These are phyloP conservation scores for Carassius auratus DNA, from an alignment of 2,113 vertebrate species.

Conservation along the genomic window DNA sequence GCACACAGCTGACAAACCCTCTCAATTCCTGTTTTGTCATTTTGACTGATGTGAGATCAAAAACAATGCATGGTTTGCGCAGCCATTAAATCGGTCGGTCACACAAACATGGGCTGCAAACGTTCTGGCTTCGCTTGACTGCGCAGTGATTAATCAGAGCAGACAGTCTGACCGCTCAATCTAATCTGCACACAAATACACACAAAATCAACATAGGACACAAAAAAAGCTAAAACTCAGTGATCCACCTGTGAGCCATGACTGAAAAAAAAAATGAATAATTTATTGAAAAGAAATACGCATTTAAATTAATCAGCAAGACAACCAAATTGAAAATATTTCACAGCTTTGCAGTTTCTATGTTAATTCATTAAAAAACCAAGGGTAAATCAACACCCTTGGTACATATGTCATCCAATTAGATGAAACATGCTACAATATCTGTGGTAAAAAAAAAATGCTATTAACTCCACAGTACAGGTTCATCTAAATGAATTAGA, in stretches of 20 bases:
- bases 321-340: background rate
- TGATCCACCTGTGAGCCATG: background rate
- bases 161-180: conserved; percentile 32
- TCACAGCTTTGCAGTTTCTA: background rate
- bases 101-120: conserved; percentile 21
- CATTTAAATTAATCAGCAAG: background rate
- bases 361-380: background rate
- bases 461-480: too few relatives aligned
- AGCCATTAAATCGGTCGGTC: conserved; percentile 20
- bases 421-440: background rate
- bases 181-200: conserved; percentile 21
- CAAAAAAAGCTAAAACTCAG: background rate
- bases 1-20: conserved; percentile 5
- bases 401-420: background rate
- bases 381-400: background rate
- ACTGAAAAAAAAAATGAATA: background rate
- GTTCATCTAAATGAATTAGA: too few relatives aligned
- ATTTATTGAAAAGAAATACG: background rate
- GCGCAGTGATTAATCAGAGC: conserved; percentile 33
- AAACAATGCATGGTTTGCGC: background rate
- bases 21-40: background rate
- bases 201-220: conserved; percentile 19
- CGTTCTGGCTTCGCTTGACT: conserved; percentile 19
- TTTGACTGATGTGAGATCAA: conserved; percentile 26
- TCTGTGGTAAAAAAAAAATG: background rate